Conservation (phyloP, 37 sponge, comb jelly and placozoan genomes). For the Oopsacas minuta region DNA sequence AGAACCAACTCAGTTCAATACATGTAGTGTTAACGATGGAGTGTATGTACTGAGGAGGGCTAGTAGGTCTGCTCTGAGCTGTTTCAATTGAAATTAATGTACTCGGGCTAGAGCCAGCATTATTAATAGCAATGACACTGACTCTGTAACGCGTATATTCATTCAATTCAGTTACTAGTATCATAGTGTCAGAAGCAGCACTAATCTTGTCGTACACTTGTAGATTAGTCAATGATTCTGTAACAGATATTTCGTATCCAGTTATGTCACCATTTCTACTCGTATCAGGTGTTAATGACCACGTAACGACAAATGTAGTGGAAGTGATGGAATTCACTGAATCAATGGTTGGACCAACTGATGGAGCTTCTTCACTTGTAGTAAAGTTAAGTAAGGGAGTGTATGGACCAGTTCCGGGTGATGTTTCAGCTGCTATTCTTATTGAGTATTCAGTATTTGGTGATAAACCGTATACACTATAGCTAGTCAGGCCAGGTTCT, state of each 20-base stretch:
- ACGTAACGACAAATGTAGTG: background rate
- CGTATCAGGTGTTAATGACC: background rate
- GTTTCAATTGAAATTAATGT: background rate
- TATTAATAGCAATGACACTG: background rate
- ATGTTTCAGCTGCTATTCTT: background rate
- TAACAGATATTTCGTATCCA: background rate
- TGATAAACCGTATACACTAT: background rate
- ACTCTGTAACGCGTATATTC: background rate
- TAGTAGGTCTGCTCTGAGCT: background rate
- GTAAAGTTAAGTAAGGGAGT: background rate
- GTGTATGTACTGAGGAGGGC: background rate
- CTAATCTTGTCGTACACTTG: background rate
- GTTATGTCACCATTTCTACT: background rate
- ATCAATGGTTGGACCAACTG: constrained; percentile 2
- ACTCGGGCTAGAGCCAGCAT: constrained; percentile 11
- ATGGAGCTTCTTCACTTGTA: background rate
- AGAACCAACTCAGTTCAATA: constrained; percentile 5
- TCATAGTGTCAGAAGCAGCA: background rate
- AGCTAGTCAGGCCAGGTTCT: background rate
- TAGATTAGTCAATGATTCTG: background rate
- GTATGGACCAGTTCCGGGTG: constrained; percentile 5
- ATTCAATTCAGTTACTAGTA: background rate
- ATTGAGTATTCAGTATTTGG: constrained; percentile 8
- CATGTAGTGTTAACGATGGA: background rate
- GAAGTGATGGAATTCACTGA: constrained; percentile 6